A percentile compares a stretch with the other conserved stretches of the same genome.
phyloP scores from a whole-genome alignment of 2,797 vertebrate genomes.

The Xenentodon cancila region DNA sequence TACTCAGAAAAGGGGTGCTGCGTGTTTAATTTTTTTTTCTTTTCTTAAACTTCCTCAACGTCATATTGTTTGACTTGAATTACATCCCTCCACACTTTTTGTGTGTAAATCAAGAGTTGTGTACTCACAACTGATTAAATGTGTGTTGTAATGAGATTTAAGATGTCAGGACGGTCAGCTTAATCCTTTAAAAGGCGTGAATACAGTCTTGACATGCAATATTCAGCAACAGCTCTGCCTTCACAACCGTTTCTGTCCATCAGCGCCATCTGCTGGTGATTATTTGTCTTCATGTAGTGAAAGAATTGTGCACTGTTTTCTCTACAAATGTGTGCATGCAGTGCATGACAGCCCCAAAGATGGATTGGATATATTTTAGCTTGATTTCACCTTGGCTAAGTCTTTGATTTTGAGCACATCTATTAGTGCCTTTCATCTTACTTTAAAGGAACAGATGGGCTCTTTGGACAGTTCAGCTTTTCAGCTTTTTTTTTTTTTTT shows the following conservation, averaged over 20 bases:
- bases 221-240: slow-evolving; percentile 41
- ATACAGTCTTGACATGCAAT: slow-evolving; percentile 52
- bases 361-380: not conserved
- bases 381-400: slow-evolving; percentile 14
- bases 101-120: slow-evolving; percentile 30
- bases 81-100: slow-evolving; percentile 7
- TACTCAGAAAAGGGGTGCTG: slow-evolving; percentile 47
- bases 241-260: slow-evolving; percentile 31
- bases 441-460: slow-evolving; percentile 31
- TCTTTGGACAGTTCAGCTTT: slow-evolving; percentile 25
- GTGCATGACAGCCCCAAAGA: slow-evolving; percentile 15
- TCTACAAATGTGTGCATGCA: not conserved
- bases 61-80: slow-evolving; percentile 26
- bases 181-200: slow-evolving; percentile 58
- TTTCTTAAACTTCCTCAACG: slow-evolving; percentile 9
- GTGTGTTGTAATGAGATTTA: slow-evolving; percentile 56
- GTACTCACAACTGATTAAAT: slow-evolving; percentile 38
- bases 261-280: slow-evolving; percentile 67
- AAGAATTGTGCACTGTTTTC: not conserved
- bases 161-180: slow-evolving; percentile 34
- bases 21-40: slow-evolving; percentile 27
- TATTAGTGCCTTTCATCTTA: slow-evolving; percentile 17
- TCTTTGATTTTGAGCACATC: slow-evolving; percentile 17
- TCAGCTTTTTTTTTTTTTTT: no score
- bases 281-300: not conserved